phyloP scores from a whole-genome alignment of 2,113 vertebrate genomes.

The Eleginops maclovinus region DNA sequence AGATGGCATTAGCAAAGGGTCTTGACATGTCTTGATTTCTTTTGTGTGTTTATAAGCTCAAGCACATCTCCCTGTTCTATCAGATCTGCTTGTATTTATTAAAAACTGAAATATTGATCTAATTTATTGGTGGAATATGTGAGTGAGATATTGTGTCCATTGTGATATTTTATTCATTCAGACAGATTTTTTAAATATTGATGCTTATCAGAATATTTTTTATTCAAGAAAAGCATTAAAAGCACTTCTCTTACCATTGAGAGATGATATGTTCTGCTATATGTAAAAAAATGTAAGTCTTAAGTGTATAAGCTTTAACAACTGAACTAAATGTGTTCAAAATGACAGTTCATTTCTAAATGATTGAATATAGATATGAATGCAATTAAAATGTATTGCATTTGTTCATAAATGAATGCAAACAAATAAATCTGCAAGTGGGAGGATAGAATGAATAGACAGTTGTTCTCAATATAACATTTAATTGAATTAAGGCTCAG shows the following conservation, averaged over 20 bases:
- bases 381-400: not conserved
- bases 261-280: not conserved
- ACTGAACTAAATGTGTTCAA: not conserved
- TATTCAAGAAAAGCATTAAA: not conserved
- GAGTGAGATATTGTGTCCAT: conserved; percentile 1
- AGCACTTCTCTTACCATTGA: not conserved
- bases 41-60: conserved; percentile 22
- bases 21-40: conserved; percentile 21
- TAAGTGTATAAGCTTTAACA: not conserved
- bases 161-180: not conserved
- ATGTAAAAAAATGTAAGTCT: not conserved
- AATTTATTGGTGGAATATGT: not conserved
- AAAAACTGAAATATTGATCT: conserved; percentile 1
- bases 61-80: conserved; percentile 19
- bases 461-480: not conserved
- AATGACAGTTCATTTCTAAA: not conserved
- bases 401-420: too few relatives aligned
- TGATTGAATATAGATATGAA: not conserved
- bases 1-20: conserved; percentile 14
- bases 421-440: too few relatives aligned
- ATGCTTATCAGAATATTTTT: not conserved
- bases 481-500: not conserved
- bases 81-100: conserved; percentile 4
- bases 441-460: not conserved
- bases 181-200: not conserved